phyloP scores from a whole-genome alignment of 2,888 invertebrate genomes.

The Lamellibrachia satsuma region DNA sequence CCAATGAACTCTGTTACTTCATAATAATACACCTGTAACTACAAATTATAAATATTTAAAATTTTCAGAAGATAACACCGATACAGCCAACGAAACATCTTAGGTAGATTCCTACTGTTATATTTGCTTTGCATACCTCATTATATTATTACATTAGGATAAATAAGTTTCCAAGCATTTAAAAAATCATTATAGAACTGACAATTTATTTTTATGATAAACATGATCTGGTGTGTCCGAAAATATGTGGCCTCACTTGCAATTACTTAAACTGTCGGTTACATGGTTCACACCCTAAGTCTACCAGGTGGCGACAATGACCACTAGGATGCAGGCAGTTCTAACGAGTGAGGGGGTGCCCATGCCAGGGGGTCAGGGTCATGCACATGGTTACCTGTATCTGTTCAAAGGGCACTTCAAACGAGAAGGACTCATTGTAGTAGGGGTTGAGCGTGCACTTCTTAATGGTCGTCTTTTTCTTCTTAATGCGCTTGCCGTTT shows the following conservation, averaged over 20 bases:
- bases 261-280: background rate
- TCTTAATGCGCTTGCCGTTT: constrained; percentile 99
- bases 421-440: constrained; percentile 99
- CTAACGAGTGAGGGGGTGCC: background rate
- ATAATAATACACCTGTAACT: background rate
- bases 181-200: background rate
- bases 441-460: constrained; percentile 99
- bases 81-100: background rate
- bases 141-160: background rate
- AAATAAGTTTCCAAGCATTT: background rate
- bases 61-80: background rate
- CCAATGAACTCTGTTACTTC: no score
- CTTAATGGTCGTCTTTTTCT: constrained; percentile 99
- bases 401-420: constrained; percentile 99
- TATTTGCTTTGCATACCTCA: background rate
- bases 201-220: no score
- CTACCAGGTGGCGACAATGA: background rate
- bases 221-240: background rate
- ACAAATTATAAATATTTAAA: background rate
- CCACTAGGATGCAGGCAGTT: background rate
- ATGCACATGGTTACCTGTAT: constrained; percentile 83
- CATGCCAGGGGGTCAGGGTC: background rate
- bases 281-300: background rate
- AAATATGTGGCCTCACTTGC: background rate
- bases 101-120: background rate